A percentile compares a stretch with the other conserved stretches of the same genome.
Conservation (phyloP, 2,113 vertebrate genomes). For the Microcebus griseorufus region DNA sequence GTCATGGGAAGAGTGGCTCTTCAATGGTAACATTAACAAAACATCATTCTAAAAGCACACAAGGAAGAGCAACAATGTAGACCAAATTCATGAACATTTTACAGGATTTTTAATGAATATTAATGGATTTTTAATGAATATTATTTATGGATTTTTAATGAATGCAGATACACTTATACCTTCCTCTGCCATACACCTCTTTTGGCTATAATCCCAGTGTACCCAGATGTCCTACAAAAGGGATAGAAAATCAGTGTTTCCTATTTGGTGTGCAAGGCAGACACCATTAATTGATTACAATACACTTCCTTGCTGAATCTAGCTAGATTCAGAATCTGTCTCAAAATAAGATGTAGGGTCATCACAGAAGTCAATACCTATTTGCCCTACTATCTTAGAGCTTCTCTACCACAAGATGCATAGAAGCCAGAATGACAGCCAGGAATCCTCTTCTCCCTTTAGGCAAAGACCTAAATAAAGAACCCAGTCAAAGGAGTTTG, state of each 20-base stretch:
- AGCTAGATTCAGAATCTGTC: neutral
- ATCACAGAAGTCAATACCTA: neutral
- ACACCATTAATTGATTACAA: neutral
- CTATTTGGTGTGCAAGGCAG: neutral
- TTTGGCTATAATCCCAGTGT: neutral
- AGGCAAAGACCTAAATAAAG: neutral
- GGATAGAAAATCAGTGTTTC: neutral
- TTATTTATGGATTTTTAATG: no score
- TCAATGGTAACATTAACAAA: neutral
- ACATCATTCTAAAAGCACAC: neutral
- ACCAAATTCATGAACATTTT: neutral
- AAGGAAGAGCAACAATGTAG: neutral
- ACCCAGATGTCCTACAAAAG: neutral
- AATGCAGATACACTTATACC: neutral
- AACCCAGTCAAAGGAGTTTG: neutral
- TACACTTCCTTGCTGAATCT: neutral
- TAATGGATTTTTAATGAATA: no score
- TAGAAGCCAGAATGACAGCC: neutral
- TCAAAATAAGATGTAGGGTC: neutral
- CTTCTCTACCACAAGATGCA: neutral
- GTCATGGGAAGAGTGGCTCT: neutral
- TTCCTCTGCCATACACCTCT: neutral
- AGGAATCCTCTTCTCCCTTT: neutral
- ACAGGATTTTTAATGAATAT: neutral
- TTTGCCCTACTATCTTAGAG: neutral